phyloP scores from a whole-genome alignment of 1,140 invertebrate species.

The Maconellicoccus hirsutus region DNA sequence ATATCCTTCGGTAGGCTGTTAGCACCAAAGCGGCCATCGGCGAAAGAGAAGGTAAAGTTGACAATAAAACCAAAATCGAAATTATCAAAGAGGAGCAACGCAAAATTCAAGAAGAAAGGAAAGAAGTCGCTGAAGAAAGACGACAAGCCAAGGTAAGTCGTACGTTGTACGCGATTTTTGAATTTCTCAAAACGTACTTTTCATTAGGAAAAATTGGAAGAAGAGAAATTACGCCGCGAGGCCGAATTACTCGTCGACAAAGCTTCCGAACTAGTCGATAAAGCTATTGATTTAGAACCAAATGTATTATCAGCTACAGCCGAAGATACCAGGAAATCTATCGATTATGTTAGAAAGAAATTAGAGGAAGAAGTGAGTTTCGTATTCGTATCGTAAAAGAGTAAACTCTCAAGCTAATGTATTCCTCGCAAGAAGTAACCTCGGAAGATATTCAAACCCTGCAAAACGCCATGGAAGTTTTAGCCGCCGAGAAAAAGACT shows the following conservation, averaged over 20 bases:
- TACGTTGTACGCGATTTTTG: background rate
- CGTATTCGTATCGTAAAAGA: too few relatives aligned
- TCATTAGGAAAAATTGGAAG: conserved; percentile 16
- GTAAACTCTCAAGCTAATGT: too few relatives aligned
- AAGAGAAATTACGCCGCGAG: conserved; percentile 24
- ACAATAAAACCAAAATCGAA: conserved; percentile 83
- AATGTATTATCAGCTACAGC: background rate
- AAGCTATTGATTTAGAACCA: conserved; percentile 26
- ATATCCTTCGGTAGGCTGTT: background rate
- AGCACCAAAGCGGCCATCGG: conserved; percentile 80
- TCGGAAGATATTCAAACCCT: conserved; percentile 71
- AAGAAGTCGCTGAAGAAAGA: conserved; percentile 51
- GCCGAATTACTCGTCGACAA: conserved; percentile 44
- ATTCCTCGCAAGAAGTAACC: conserved; percentile 44
- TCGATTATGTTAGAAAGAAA: background rate
- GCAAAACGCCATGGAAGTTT: conserved; percentile 72
- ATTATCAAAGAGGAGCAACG: conserved; percentile 81
- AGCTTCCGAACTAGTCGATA: conserved; percentile 41
- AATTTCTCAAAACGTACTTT: too few relatives aligned
- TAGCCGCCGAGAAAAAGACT: conserved; percentile 70
- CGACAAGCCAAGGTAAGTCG: background rate
- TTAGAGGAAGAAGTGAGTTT: background rate
- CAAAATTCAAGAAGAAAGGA: conserved; percentile 78
- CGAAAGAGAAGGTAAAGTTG: conserved; percentile 87
- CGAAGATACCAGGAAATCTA: background rate